Percentiles rank a stretch among this genome's conserved stretches.
Evolutionary conservation across 2,888 invertebrate genomes (phyloP).

Genomic region (Papilio protenor): DNA sequence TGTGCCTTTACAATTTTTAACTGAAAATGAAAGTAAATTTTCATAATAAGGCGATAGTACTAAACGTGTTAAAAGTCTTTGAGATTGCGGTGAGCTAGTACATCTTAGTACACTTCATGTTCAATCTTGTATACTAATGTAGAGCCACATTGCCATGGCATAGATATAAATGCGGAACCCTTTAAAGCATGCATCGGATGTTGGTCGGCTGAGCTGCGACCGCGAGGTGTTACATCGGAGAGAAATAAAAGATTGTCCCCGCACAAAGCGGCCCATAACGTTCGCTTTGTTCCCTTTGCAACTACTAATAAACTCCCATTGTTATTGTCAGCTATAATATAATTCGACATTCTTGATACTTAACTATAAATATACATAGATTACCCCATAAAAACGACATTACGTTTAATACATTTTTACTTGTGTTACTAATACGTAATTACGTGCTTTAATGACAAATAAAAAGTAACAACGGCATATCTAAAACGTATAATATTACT

Average conservation of each 20-base stretch:
- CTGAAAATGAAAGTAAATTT: neutral
- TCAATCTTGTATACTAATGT: neutral
- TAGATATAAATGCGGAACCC: neutral
- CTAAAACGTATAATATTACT: constrained; percentile 3
- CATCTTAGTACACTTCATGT: neutral
- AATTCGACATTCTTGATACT: neutral
- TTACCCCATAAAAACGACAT: neutral
- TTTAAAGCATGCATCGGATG: constrained; percentile 25
- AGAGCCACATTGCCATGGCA: neutral
- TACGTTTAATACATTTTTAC: neutral
- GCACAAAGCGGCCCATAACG: constrained; percentile 70
- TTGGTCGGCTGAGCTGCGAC: constrained; percentile 48
- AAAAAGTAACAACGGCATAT: neutral
- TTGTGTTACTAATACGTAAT: neutral
- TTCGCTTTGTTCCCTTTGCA: constrained; percentile 56
- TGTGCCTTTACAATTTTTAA: no score
- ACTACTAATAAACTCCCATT: constrained; percentile 39
- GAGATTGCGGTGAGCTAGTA: neutral
- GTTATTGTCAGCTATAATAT: constrained; percentile 1
- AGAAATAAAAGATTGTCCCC: constrained; percentile 79
- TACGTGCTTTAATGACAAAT: constrained; percentile 2
- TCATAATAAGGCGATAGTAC: neutral
- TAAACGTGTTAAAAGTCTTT: neutral
- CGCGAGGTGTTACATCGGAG: constrained; percentile 73
- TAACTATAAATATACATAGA: neutral